Conservation (phyloP, 2,888 invertebrate genomes). For the Clostera curtula region DNA sequence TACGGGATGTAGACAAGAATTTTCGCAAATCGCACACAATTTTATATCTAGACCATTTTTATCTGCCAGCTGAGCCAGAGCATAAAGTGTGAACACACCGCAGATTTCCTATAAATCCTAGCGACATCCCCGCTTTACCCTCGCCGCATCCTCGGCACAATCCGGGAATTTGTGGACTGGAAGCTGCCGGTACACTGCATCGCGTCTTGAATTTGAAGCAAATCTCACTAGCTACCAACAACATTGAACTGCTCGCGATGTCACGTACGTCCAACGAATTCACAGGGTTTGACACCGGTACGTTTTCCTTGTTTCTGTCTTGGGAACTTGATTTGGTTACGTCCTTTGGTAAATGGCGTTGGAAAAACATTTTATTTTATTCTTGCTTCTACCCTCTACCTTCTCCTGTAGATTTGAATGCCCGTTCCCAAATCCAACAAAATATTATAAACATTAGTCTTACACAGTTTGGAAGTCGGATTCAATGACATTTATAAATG, state of each 20-base stretch:
- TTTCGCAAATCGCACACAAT: slow-evolving; percentile 41
- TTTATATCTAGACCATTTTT: slow-evolving; percentile 41
- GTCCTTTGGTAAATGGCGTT: slow-evolving; percentile 12
- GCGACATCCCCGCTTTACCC: slow-evolving; percentile 54
- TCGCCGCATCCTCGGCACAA: slow-evolving; percentile 43
- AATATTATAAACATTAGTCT: too few relatives aligned
- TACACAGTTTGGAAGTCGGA: too few relatives aligned
- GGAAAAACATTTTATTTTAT: too few relatives aligned
- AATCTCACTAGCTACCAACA: slow-evolving; percentile 36
- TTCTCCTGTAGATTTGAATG: too few relatives aligned
- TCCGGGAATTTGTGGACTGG: slow-evolving; percentile 59
- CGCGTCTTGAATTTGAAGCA: slow-evolving; percentile 48
- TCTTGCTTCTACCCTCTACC: too few relatives aligned
- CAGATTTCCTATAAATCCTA: slow-evolving; percentile 66
- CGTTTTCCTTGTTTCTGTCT: slow-evolving; percentile 19
- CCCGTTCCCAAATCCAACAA: too few relatives aligned
- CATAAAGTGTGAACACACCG: slow-evolving; percentile 56
- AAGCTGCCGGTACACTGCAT: slow-evolving; percentile 45
- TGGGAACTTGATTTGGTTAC: slow-evolving; percentile 11
- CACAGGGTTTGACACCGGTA: slow-evolving; percentile 26
- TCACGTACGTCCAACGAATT: slow-evolving; percentile 24
- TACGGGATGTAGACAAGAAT: slow-evolving; percentile 33
- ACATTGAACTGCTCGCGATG: slow-evolving; percentile 15
- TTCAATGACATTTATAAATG: too few relatives aligned
- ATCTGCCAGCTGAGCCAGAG: slow-evolving; percentile 40